phyloP scores from a whole-genome alignment of 2,113 vertebrate genomes.

The Triplophysa siluroides region DNA sequence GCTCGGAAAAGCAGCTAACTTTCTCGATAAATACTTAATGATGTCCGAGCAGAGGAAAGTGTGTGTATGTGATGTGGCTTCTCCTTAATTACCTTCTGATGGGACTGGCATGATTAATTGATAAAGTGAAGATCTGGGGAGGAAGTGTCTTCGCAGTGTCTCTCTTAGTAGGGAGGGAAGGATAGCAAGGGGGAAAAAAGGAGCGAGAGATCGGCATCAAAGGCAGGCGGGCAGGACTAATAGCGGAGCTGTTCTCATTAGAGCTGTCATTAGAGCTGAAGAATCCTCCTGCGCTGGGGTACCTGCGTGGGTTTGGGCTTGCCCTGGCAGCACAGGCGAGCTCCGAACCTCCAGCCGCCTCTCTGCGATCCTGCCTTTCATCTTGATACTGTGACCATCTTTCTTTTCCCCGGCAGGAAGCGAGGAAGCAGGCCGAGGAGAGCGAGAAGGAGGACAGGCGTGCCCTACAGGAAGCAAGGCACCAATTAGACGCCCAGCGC shows the following conservation, averaged over 20 bases:
- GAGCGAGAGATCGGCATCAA: conserved; percentile 89
- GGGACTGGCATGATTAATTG: conserved; percentile 98
- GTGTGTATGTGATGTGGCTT: conserved; percentile 90
- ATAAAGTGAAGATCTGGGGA: conserved; percentile 91
- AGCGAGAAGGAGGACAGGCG: conserved; percentile 86
- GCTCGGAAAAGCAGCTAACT: conserved; percentile 79
- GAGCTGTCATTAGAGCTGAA: conserved; percentile 90
- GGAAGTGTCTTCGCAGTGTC: conserved; percentile 88
- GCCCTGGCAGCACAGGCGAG: conserved; percentile 86
- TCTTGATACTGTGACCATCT: conserved; percentile 2
- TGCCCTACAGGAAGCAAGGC: conserved; percentile 74
- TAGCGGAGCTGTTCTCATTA: conserved; percentile 93
- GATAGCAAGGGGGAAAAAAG: conserved; percentile 55
- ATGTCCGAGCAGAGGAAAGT: conserved; percentile 75
- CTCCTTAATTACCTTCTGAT: conserved; percentile 95
- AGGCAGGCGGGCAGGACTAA: conserved; percentile 95
- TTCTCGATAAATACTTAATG: conserved; percentile 98
- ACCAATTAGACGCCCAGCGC: conserved; percentile 80
- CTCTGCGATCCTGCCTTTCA: conserved; percentile 68
- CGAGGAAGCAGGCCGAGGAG: conserved; percentile 78
- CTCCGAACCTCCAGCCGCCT: conserved; percentile 81
- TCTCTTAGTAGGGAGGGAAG: conserved; percentile 74
- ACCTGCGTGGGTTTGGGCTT: conserved; percentile 85
- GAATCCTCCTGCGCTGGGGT: conserved; percentile 75
- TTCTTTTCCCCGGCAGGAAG: conserved; percentile 73